Evolutionary conservation across 1,140 invertebrate species (phyloP).

Genomic region (Cyphomyrmex costatus): DNA sequence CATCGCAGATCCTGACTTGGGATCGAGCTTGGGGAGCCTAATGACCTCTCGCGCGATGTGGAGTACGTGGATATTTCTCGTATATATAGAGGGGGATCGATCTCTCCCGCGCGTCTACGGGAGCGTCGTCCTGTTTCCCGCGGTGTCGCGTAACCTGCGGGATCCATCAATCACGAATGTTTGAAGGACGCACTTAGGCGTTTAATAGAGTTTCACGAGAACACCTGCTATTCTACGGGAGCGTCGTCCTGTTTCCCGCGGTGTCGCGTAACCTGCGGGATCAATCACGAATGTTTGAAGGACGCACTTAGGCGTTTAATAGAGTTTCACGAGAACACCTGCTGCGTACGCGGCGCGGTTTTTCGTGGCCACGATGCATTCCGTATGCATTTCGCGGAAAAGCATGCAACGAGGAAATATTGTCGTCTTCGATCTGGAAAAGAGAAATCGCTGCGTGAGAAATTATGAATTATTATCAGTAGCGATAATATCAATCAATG

Average conservation of each 20-base stretch:
- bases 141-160: constrained; percentile 23
- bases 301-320: constrained; percentile 30
- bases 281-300: constrained; percentile 42
- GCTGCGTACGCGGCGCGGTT: constrained; percentile 6
- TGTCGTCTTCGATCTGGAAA: background rate
- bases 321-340: constrained; percentile 22
- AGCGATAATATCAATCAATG: background rate
- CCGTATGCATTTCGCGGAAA: background rate
- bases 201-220: constrained; percentile 24
- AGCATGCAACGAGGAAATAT: background rate
- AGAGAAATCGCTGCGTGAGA: background rate
- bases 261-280: constrained; percentile 21
- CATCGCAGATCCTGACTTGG: constrained; percentile 71
- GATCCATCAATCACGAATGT: constrained; percentile 42
- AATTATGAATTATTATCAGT: background rate
- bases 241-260: constrained; percentile 13
- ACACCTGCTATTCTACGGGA: constrained; percentile 27
- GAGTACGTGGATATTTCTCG: constrained; percentile 53
- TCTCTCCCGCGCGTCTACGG: constrained; percentile 29
- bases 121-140: constrained; percentile 19
- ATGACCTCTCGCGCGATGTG: constrained; percentile 72
- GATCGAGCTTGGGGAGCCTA: constrained; percentile 75
- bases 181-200: constrained; percentile 31
- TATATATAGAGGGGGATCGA: constrained; percentile 68
- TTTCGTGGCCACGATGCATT: constrained; percentile 12